Percentiles rank a stretch among this genome's conserved stretches.
phyloP scores from a whole-genome alignment of 2,888 invertebrate genomes.

The Drosophila testacea region DNA sequence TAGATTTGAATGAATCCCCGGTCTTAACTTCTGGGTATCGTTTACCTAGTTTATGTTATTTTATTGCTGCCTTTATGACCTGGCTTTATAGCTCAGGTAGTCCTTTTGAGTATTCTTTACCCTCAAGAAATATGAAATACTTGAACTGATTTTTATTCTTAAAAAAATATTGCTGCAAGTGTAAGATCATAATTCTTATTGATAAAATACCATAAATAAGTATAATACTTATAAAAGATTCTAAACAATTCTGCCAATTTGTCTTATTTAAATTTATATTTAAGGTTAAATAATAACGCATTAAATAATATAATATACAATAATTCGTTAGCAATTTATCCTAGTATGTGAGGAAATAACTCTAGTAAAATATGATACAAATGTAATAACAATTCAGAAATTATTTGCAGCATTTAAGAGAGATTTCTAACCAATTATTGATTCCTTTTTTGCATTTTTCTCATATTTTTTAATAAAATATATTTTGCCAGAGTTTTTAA shows the following conservation, averaged over 20 bases:
- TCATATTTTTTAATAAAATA: too few relatives aligned
- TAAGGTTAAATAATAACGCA: neutral
- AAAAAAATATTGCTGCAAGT: neutral
- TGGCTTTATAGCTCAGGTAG: constrained; percentile 52
- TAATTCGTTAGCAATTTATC: too few relatives aligned
- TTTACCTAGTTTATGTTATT: constrained; percentile 17
- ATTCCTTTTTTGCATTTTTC: neutral
- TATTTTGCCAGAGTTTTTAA: too few relatives aligned
- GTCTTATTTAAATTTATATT: neutral
- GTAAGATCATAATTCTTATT: neutral
- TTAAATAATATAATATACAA: too few relatives aligned
- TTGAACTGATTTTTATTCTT: neutral
- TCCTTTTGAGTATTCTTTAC: neutral
- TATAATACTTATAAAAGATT: too few relatives aligned
- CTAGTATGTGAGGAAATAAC: too few relatives aligned
- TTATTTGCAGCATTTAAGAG: too few relatives aligned
- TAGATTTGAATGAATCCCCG: constrained; percentile 75
- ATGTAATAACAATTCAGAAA: too few relatives aligned
- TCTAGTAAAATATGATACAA: too few relatives aligned
- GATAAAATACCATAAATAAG: neutral
- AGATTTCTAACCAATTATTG: too few relatives aligned
- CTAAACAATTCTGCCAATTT: neutral
- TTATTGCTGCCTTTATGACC: constrained; percentile 58
- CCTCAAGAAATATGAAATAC: neutral
- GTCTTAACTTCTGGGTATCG: constrained; percentile 49